Conservation (phyloP, 1,140 invertebrate genomes). For the Philotrypesis tridentata region DNA sequence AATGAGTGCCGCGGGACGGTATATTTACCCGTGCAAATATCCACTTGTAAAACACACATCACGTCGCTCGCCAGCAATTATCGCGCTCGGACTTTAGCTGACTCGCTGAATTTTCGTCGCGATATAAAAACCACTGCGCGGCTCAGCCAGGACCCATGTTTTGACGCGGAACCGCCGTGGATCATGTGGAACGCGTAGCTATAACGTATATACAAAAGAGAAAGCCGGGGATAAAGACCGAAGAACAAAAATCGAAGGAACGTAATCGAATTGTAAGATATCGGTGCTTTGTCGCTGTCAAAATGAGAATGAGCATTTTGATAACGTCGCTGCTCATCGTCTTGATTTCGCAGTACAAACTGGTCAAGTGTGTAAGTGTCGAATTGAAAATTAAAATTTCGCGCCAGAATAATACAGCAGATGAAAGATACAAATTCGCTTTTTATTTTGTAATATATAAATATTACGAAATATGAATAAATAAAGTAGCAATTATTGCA, state of each 20-base stretch:
- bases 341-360: not conserved
- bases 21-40: not conserved
- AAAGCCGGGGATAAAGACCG: no score
- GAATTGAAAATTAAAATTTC: no score
- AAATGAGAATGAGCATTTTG: not conserved
- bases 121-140: not conserved
- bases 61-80: not conserved
- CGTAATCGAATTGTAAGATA: not conserved
- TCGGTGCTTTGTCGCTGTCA: not conserved
- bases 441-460: no score
- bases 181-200: not conserved
- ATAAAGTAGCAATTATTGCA: no score
- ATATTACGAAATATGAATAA: no score
- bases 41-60: not conserved
- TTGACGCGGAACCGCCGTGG: not conserved
- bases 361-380: not conserved
- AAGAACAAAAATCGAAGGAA: not conserved
- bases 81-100: not conserved
- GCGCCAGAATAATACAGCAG: no score
- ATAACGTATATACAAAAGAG: no score
- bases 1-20: not conserved
- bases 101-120: not conserved
- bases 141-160: not conserved
- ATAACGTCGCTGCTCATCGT: not conserved
- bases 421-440: no score